A percentile compares a stretch with the other conserved stretches of the same genome.
Conservation (phyloP, 2,797 vertebrate species). For the Onychomys leucogaster region DNA sequence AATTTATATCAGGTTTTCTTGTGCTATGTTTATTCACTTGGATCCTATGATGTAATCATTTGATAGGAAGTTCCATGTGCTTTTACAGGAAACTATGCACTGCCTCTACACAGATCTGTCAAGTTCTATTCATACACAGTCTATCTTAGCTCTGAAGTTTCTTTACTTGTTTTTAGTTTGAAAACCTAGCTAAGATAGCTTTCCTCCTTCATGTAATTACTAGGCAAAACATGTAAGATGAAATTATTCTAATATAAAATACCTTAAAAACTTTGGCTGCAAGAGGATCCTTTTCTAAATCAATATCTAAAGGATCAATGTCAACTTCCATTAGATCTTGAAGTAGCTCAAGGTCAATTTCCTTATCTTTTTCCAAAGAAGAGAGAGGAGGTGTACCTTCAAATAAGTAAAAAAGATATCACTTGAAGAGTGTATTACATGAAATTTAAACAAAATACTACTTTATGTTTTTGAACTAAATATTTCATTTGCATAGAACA, state of each 20-base stretch:
- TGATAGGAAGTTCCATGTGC: background rate
- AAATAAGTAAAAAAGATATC: conserved; percentile 89
- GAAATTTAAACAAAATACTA: conserved; percentile 73
- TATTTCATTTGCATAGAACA: background rate
- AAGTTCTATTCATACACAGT: background rate
- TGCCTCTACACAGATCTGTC: background rate
- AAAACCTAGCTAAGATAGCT: background rate
- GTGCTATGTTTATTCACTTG: background rate
- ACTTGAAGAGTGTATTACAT: conserved; percentile 86
- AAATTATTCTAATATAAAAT: conserved; percentile 80
- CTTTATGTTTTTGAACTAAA: background rate
- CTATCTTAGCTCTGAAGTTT: background rate
- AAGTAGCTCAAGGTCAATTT: conserved; percentile 99
- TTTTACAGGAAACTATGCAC: background rate
- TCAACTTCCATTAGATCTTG: conserved; percentile 99
- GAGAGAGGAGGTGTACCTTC: conserved; percentile 97
- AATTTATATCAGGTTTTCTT: background rate
- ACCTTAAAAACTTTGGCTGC: conserved; percentile 99
- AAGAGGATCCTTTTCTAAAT: conserved; percentile 99
- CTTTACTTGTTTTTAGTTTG: background rate
- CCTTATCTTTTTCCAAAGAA: conserved; percentile 99
- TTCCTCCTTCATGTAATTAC: conserved; percentile 24
- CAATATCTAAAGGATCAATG: conserved; percentile 99
- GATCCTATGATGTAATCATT: background rate
- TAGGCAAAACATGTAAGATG: background rate